Conservation (phyloP, 2,888 invertebrate genomes). For the Ornithoptera alexandrae region DNA sequence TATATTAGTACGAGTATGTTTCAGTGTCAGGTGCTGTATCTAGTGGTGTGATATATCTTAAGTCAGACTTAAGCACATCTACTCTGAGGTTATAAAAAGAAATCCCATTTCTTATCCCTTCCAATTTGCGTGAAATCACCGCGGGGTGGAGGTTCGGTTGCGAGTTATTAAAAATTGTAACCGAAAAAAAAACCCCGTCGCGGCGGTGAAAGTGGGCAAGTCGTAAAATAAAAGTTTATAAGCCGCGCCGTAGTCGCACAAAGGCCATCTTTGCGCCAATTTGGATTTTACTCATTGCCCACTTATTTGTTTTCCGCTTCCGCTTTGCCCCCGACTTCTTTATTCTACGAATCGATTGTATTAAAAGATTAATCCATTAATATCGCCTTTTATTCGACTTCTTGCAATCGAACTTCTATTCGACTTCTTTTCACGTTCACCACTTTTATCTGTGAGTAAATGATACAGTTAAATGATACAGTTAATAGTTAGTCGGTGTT, state of each 20-base stretch:
- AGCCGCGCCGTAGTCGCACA: constrained; percentile 38
- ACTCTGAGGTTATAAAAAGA: too few species aligned
- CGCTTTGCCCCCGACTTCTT: constrained; percentile 10
- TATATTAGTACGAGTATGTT: too few species aligned
- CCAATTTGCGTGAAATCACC: constrained; percentile 25
- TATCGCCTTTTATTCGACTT: too few species aligned
- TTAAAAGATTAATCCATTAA: too few species aligned
- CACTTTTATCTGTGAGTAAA: too few species aligned
- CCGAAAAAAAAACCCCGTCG: constrained; percentile 24
- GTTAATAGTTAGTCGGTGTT: too few species aligned
- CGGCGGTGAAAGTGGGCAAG: constrained; percentile 37
- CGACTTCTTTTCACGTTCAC: too few species aligned
- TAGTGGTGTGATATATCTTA: too few species aligned
- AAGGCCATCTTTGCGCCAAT: constrained; percentile 36
- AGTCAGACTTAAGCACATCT: too few species aligned
- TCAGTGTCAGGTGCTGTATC: too few species aligned
- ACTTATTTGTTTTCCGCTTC: constrained; percentile 24
- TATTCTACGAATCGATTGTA: neutral
- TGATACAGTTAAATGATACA: too few species aligned
- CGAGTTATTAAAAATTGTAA: constrained; percentile 28
- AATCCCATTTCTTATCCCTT: constrained; percentile 11
- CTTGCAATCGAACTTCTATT: too few species aligned
- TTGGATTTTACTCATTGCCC: constrained; percentile 28
- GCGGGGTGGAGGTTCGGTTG: constrained; percentile 8
- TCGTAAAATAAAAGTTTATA: constrained; percentile 45